phyloP scores from a whole-genome alignment of 2,888 invertebrate genomes.

The Alentia gelatinosa region DNA sequence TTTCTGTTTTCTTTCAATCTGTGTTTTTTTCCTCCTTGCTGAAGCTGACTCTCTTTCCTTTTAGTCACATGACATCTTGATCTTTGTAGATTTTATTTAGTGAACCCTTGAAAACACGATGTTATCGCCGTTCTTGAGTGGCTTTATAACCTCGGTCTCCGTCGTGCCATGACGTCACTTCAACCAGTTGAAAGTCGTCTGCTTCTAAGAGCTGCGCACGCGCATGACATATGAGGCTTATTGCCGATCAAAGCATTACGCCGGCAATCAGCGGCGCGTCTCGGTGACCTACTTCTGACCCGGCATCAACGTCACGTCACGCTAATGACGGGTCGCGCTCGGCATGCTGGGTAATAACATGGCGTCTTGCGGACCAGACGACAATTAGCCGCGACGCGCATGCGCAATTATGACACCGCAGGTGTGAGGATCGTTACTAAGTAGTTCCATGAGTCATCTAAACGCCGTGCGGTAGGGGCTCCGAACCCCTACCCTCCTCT shows the following conservation, averaged over 20 bases:
- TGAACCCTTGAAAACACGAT: too few relatives aligned
- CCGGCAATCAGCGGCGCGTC: neutral
- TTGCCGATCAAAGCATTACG: neutral
- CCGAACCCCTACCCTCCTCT: neutral
- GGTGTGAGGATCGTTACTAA: constrained; percentile 43
- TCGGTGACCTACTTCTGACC: constrained; percentile 28
- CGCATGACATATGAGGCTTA: neutral
- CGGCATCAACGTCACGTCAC: constrained; percentile 26
- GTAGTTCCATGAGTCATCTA: constrained; percentile 40
- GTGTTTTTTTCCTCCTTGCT: neutral
- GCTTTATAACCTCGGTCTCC: too few relatives aligned
- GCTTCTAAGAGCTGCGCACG: neutral
- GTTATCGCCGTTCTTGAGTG: too few relatives aligned
- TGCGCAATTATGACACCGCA: constrained; percentile 42
- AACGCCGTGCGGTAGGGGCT: neutral
- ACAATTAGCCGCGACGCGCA: constrained; percentile 34
- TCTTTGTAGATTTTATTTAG: too few relatives aligned
- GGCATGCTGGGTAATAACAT: constrained; percentile 34
- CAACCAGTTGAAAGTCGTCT: constrained; percentile 2
- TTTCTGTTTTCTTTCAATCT: neutral
- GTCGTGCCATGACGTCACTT: neutral
- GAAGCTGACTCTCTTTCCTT: too few relatives aligned
- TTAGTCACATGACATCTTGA: too few relatives aligned
- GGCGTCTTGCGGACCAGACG: constrained; percentile 35
- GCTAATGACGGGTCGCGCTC: constrained; percentile 19